Percentiles rank a stretch among this genome's conserved stretches.
Evolutionary conservation across 2,797 vertebrate species (phyloP).

Genomic region (Melanotaenia maccullochi): DNA sequence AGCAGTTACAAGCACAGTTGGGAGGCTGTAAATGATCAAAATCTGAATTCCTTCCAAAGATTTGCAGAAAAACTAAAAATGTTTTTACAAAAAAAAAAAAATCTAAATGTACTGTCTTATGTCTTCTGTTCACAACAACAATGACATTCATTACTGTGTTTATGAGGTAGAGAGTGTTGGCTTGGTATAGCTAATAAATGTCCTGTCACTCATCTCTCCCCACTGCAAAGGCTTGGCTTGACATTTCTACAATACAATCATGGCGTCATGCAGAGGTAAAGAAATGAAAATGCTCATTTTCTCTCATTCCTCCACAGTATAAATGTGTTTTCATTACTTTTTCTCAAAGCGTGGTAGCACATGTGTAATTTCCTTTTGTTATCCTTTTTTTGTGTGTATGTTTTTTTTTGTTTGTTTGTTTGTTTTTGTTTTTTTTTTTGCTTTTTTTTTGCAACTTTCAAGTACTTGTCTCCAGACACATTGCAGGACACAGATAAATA

Average conservation of each 20-base stretch:
- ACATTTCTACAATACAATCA: conserved; percentile 78
- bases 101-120: neutral
- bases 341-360: neutral
- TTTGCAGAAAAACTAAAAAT: too few relatives aligned
- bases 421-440: neutral
- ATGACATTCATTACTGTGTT: conserved; percentile 9
- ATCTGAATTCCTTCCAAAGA: neutral
- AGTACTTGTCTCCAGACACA: neutral
- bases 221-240: conserved; percentile 80
- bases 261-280: conserved; percentile 81
- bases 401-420: neutral
- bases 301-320: neutral
- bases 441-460: neutral
- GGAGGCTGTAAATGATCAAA: neutral
- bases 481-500: neutral
- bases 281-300: neutral
- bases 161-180: conserved; percentile 18
- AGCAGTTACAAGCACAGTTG: neutral
- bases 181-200: conserved; percentile 50
- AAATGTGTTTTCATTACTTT: neutral
- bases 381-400: neutral
- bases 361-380: too few relatives aligned
- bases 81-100: neutral
- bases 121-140: neutral
- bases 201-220: conserved; percentile 55